A percentile compares a stretch with the other conserved stretches of the same genome.
These are phyloP conservation scores for Ellobium chinense DNA, from an alignment of 2,888 invertebrate species.

Conservation along the genomic window DNA sequence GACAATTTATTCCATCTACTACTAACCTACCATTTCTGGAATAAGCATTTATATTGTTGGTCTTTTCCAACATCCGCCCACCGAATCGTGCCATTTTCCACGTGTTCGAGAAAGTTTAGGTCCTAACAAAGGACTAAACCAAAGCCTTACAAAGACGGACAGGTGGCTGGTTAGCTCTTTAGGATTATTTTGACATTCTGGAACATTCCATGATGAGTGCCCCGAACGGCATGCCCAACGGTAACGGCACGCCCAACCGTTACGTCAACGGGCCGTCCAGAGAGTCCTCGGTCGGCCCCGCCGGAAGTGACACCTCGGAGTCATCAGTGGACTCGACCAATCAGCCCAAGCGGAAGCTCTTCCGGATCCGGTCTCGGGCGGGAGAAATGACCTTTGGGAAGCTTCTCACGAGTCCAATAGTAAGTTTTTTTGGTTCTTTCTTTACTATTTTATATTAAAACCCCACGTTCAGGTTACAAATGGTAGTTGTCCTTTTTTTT, in stretches of 20 bases:
- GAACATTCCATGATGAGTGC: background rate
- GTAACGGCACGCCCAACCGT: constrained; percentile 1
- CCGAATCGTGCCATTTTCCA: too few species aligned
- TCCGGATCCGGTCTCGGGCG: constrained; percentile 50
- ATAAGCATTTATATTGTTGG: too few species aligned
- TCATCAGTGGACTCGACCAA: constrained; percentile 37
- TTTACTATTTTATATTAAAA: too few species aligned
- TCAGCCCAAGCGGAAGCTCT: constrained; percentile 31
- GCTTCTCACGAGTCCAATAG: constrained; percentile 51
- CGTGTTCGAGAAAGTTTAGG: too few species aligned
- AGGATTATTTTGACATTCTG: too few species aligned
- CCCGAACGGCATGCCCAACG: background rate
- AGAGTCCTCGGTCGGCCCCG: constrained; percentile 36
- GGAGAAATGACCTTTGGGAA: constrained; percentile 57
- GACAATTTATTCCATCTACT: too few species aligned
- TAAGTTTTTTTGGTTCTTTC: constrained; percentile 34
- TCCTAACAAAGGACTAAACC: too few species aligned
- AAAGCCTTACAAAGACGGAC: too few species aligned
- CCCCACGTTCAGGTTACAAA: background rate
- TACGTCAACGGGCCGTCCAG: constrained; percentile 16
- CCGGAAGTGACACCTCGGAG: constrained; percentile 43
- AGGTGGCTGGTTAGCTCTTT: too few species aligned
- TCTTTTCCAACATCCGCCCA: too few species aligned
- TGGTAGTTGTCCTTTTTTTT: too few species aligned
- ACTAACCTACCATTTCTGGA: too few species aligned